Evolutionary conservation across 2,113 vertebrate species (phyloP).

Genomic region (Indicator indicator): DNA sequence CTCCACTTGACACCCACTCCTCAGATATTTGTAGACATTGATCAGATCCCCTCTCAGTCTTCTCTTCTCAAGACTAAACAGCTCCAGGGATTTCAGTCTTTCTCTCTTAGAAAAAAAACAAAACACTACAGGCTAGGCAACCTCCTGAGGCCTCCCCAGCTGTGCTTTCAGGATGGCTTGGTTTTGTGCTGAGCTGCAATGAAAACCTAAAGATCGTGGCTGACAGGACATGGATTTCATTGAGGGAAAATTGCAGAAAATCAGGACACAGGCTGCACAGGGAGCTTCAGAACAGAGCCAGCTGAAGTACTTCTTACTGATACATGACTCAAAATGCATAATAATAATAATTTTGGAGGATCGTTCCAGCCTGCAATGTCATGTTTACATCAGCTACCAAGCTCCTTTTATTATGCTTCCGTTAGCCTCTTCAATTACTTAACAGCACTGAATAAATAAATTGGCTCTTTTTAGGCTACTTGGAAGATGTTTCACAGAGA

Average conservation of each 20-base stretch:
- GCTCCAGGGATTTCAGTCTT: too few relatives aligned
- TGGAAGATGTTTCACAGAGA: neutral
- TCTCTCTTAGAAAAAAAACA: neutral
- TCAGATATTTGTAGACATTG: too few relatives aligned
- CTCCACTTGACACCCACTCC: too few relatives aligned
- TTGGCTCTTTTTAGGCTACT: neutral
- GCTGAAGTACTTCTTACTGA: neutral
- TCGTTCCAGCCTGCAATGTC: neutral
- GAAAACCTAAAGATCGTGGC: neutral
- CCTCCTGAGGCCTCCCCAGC: neutral
- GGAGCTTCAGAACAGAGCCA: neutral
- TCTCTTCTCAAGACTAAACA: too few relatives aligned
- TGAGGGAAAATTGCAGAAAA: constrained; percentile 19
- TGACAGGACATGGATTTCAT: neutral
- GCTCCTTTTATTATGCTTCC: neutral
- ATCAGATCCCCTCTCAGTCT: too few relatives aligned
- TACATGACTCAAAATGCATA: constrained; percentile 3
- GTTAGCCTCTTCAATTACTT: neutral
- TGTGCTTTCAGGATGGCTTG: neutral
- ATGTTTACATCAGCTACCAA: neutral
- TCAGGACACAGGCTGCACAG: neutral
- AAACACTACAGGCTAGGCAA: neutral
- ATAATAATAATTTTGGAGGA: neutral
- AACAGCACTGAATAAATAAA: neutral
- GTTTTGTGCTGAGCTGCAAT: neutral